Percentiles rank a stretch among this genome's conserved stretches.
phyloP scores from a whole-genome alignment of 1,140 invertebrate species.

The Drosophila mayri region DNA sequence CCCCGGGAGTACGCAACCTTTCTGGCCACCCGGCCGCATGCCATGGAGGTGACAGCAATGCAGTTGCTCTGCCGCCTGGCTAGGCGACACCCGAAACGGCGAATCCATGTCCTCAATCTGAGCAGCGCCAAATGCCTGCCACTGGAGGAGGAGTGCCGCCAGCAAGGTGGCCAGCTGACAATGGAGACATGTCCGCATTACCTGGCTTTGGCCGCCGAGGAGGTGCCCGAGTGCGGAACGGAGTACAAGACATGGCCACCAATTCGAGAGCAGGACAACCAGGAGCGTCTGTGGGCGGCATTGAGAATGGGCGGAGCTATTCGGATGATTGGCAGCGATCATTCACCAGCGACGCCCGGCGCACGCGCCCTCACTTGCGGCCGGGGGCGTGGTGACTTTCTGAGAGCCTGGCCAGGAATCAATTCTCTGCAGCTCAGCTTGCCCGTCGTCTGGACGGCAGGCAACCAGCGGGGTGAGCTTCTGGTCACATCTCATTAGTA shows the following conservation, averaged over 20 bases:
- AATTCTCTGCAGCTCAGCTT: conserved; percentile 90
- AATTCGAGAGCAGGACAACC: conserved; percentile 87
- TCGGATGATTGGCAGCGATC: conserved; percentile 89
- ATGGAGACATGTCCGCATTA: conserved; percentile 92
- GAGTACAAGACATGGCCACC: conserved; percentile 91
- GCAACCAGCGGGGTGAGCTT: conserved; percentile 70
- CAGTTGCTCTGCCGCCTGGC: conserved; percentile 87
- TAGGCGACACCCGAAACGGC: conserved; percentile 86
- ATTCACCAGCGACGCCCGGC: conserved; percentile 90
- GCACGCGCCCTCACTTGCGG: conserved; percentile 86
- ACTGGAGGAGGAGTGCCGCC: conserved; percentile 84
- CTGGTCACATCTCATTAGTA: background rate
- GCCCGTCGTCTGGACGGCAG: conserved; percentile 89
- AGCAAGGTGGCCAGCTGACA: conserved; percentile 86
- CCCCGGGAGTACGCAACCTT: conserved; percentile 88
- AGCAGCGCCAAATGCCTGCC: conserved; percentile 87
- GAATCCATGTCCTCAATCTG: conserved; percentile 90
- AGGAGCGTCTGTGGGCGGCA: conserved; percentile 88
- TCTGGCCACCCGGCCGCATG: conserved; percentile 87
- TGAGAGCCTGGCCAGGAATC: conserved; percentile 91
- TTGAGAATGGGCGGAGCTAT: conserved; percentile 68
- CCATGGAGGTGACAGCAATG: conserved; percentile 89
- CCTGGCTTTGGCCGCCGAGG: conserved; percentile 87
- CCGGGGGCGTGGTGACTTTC: conserved; percentile 86
- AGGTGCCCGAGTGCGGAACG: conserved; percentile 87